Percentiles rank a stretch among this genome's conserved stretches.
Evolutionary conservation across 92 coral and sea anemone genomes (phyloP).

Genomic region (Muricea muricata): DNA sequence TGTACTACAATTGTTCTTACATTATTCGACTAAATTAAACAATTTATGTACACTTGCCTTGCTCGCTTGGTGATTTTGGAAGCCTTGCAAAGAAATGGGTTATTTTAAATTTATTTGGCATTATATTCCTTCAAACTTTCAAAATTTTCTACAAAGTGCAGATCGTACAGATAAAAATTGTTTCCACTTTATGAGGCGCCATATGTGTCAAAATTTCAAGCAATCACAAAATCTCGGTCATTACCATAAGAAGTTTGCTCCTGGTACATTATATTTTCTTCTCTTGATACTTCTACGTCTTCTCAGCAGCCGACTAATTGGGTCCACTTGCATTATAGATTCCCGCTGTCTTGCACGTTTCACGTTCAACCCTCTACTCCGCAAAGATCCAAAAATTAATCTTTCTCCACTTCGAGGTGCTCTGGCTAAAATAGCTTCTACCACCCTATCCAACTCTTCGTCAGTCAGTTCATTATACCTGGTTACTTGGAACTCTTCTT

Average conservation of each 20-base stretch:
- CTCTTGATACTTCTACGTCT: slow-evolving; percentile 37
- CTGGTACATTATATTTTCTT: slow-evolving; percentile 52
- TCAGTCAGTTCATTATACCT: slow-evolving; percentile 55
- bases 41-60: no score
- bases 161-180: no score
- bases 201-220: no score
- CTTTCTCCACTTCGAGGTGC: slow-evolving; percentile 61
- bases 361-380: slow-evolving; percentile 55
- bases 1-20: no score
- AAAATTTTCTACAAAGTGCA: no score
- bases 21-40: no score
- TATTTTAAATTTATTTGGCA: no score
- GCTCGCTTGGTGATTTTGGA: no score
- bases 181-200: no score
- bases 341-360: slow-evolving; percentile 54
- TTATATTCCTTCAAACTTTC: no score
- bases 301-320: slow-evolving; percentile 34
- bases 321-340: slow-evolving; percentile 58
- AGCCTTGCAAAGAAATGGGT: no score
- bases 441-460: slow-evolving; percentile 58
- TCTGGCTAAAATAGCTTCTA: slow-evolving; percentile 33
- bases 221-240: no score
- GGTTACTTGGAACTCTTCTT: slow-evolving; percentile 46
- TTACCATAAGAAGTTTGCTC: slow-evolving; percentile 60
- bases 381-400: slow-evolving; percentile 63